These are phyloP conservation scores for Pecten maximus DNA, from an alignment of 2,888 invertebrate genomes.

Conservation along the genomic window DNA sequence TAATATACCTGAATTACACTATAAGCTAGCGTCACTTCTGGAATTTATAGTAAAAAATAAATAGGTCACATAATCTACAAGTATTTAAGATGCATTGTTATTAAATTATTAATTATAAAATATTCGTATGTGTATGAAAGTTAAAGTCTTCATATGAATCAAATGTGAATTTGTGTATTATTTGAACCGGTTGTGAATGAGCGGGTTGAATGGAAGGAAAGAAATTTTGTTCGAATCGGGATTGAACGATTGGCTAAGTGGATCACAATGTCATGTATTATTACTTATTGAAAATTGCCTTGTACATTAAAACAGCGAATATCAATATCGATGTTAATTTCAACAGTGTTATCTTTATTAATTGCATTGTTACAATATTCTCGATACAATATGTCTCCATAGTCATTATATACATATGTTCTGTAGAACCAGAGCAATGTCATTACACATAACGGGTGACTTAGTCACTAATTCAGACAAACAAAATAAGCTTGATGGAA, in stretches of 20 bases:
- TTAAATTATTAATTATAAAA: background rate
- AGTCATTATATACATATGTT: no score
- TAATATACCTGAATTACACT: background rate
- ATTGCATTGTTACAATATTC: no score
- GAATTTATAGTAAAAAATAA: no score
- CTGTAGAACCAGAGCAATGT: no score
- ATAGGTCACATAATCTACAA: slow-evolving; percentile 7
- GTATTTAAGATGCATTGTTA: background rate
- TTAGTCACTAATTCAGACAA: no score
- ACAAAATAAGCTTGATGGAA: no score
- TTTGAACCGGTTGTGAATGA: background rate
- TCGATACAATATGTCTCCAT: no score
- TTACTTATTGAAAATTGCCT: background rate
- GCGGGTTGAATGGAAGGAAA: background rate
- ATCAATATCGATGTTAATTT: background rate
- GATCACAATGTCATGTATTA: background rate
- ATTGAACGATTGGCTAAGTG: background rate
- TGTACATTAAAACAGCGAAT: background rate
- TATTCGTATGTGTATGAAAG: background rate
- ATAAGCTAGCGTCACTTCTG: no score
- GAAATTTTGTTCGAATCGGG: background rate
- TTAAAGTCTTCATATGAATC: background rate
- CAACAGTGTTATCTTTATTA: no score
- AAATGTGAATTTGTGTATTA: background rate
- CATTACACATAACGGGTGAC: no score